Evolutionary conservation across 1,140 invertebrate species (phyloP).

Genomic region (Musca domestica): DNA sequence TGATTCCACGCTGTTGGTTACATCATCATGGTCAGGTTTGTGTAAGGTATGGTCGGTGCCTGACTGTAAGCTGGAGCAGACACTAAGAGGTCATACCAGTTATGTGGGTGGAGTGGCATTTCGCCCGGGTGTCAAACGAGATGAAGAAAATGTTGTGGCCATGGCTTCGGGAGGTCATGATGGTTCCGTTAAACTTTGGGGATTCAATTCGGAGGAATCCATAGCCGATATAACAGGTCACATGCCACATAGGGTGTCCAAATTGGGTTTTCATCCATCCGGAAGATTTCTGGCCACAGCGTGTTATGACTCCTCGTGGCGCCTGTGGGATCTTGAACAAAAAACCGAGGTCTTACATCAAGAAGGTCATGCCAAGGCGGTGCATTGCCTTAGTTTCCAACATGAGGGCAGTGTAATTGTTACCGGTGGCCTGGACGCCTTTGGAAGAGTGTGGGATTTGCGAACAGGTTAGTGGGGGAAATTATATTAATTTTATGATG

Average conservation of each 20-base stretch:
- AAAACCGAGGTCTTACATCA: conserved; percentile 94
- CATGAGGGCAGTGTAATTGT: conserved; percentile 88
- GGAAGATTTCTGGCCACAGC: conserved; percentile 93
- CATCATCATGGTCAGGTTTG: conserved; percentile 90
- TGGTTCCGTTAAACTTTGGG: conserved; percentile 95
- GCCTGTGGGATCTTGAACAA: conserved; percentile 93
- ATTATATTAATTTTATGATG: background rate
- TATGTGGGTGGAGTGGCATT: conserved; percentile 90
- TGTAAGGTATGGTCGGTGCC: conserved; percentile 94
- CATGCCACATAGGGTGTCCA: conserved; percentile 81
- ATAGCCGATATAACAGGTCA: conserved; percentile 90
- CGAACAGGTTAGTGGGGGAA: conserved; percentile 70
- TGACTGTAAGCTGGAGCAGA: conserved; percentile 73
- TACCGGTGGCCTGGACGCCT: conserved; percentile 92
- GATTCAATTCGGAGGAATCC: conserved; percentile 80
- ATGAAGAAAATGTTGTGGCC: conserved; percentile 61
- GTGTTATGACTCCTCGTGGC: conserved; percentile 94
- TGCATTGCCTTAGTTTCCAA: conserved; percentile 95
- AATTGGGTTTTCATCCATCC: conserved; percentile 91
- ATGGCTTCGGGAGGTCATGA: conserved; percentile 92
- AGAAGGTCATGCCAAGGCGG: conserved; percentile 94
- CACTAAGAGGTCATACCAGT: conserved; percentile 81
- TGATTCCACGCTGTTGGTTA: conserved; percentile 82
- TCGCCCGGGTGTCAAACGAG: conserved; percentile 77
- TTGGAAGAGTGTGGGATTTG: conserved; percentile 97